phyloP scores from a whole-genome alignment of 1,140 invertebrate genomes.

The Oreohelix idahoensis region DNA sequence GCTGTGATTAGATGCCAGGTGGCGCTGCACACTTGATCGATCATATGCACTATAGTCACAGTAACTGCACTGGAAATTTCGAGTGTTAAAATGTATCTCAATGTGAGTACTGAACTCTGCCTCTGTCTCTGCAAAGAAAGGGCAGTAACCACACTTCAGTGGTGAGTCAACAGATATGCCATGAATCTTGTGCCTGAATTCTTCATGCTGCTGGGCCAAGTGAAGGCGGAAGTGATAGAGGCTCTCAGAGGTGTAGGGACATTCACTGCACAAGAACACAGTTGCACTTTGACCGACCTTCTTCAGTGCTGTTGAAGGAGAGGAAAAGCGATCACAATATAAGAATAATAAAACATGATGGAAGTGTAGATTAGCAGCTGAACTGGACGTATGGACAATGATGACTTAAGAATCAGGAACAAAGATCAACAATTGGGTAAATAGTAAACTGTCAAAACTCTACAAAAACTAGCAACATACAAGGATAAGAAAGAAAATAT shows the following conservation, averaged over 20 bases:
- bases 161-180: slow-evolving; percentile 33
- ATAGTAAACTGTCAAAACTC: no score
- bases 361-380: no score
- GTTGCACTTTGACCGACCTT: background rate
- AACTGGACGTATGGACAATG: no score
- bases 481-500: no score
- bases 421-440: no score
- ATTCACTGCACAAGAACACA: slow-evolving; percentile 43
- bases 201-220: slow-evolving; percentile 38
- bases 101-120: slow-evolving; percentile 44
- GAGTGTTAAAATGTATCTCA: slow-evolving; percentile 33
- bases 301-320: background rate
- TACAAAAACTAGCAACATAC: no score
- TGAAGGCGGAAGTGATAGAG: slow-evolving; percentile 48
- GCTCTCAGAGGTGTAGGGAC: slow-evolving; percentile 40
- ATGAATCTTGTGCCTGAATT: slow-evolving; percentile 30
- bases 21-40: slow-evolving; percentile 26
- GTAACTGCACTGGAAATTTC: slow-evolving; percentile 40
- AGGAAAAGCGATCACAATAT: background rate
- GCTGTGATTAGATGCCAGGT: slow-evolving; percentile 29
- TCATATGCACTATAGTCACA: slow-evolving; percentile 44
- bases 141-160: slow-evolving; percentile 46
- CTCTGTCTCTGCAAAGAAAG: slow-evolving; percentile 40
- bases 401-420: no score
- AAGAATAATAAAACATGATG: background rate